A percentile compares a stretch with the other conserved stretches of the same genome.
phyloP scores from a whole-genome alignment of 2,113 vertebrate genomes.

The Amblyornis subalaris region DNA sequence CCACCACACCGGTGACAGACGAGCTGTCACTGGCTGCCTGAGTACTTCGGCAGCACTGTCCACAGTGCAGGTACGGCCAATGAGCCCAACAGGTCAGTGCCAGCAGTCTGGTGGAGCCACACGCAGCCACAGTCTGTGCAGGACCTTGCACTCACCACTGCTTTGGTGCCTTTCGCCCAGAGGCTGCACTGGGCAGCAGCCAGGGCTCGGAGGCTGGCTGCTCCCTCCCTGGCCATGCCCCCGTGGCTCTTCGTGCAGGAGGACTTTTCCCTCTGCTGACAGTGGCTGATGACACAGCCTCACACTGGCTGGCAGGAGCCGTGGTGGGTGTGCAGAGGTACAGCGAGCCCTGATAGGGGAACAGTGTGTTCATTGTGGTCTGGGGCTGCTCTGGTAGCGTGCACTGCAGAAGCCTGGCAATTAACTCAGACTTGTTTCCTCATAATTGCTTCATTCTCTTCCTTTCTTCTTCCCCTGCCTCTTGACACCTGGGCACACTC shows the following conservation, averaged over 20 bases:
- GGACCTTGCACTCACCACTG: rapidly evolving
- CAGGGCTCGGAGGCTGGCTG: rapidly evolving
- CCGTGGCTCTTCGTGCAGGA: background rate
- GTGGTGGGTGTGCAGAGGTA: background rate
- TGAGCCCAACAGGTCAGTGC: background rate
- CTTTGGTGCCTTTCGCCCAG: rapidly evolving
- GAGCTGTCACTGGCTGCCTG: rapidly evolving
- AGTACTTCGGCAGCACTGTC: background rate
- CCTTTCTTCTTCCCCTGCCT: background rate
- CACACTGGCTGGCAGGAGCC: background rate
- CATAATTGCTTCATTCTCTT: background rate
- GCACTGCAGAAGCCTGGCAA: background rate
- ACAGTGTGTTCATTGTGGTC: slow-evolving; percentile 30
- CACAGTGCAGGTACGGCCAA: rapidly evolving
- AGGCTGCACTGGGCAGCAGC: background rate
- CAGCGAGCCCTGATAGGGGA: background rate
- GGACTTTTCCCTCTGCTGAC: background rate
- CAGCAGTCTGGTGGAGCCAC: rapidly evolving
- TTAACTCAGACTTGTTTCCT: slow-evolving; percentile 32
- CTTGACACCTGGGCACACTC: background rate
- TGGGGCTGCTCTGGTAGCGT: background rate
- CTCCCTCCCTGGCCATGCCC: background rate
- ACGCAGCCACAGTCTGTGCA: rapidly evolving
- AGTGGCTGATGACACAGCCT: background rate
- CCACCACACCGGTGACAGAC: rapidly evolving